These are phyloP conservation scores for Heliconius congener DNA, from an alignment of 1,140 invertebrate genomes.

Conservation along the genomic window DNA sequence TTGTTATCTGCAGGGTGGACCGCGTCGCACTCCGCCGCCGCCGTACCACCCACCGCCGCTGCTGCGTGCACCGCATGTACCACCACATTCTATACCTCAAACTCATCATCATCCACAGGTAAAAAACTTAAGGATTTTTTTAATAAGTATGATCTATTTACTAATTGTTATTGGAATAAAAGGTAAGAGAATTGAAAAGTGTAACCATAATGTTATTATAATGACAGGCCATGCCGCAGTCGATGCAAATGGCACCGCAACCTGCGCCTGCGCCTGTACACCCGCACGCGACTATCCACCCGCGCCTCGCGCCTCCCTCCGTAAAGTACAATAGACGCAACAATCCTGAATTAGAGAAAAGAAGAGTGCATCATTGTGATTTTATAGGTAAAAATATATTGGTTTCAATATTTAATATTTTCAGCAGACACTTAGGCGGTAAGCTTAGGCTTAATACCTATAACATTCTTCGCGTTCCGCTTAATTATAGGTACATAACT, in stretches of 20 bases:
- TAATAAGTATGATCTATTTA: background rate
- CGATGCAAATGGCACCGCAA: slow-evolving; percentile 69
- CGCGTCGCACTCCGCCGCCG: slow-evolving; percentile 70
- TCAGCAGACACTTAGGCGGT: background rate
- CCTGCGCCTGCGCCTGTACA: slow-evolving; percentile 54
- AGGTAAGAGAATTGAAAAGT: background rate
- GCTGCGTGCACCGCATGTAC: slow-evolving; percentile 70
- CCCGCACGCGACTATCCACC: slow-evolving; percentile 49
- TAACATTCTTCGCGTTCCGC: no score
- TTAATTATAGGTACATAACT: no score
- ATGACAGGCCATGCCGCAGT: slow-evolving; percentile 63
- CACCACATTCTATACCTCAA: slow-evolving; percentile 69
- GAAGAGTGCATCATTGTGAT: slow-evolving; percentile 29
- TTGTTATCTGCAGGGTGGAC: slow-evolving; percentile 57
- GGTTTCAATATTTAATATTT: background rate
- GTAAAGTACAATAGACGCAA: slow-evolving; percentile 24
- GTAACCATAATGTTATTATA: background rate
- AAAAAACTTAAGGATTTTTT: background rate
- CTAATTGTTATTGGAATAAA: background rate
- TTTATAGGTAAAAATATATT: slow-evolving; percentile 27
- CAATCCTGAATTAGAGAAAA: slow-evolving; percentile 28
- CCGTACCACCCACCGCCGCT: slow-evolving; percentile 69
- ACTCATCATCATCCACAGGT: slow-evolving; percentile 74
- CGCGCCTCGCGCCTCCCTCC: slow-evolving; percentile 17
- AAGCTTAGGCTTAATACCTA: no score